These are phyloP conservation scores for Carposina sasakii DNA, from an alignment of 1,140 invertebrate species.

Conservation along the genomic window DNA sequence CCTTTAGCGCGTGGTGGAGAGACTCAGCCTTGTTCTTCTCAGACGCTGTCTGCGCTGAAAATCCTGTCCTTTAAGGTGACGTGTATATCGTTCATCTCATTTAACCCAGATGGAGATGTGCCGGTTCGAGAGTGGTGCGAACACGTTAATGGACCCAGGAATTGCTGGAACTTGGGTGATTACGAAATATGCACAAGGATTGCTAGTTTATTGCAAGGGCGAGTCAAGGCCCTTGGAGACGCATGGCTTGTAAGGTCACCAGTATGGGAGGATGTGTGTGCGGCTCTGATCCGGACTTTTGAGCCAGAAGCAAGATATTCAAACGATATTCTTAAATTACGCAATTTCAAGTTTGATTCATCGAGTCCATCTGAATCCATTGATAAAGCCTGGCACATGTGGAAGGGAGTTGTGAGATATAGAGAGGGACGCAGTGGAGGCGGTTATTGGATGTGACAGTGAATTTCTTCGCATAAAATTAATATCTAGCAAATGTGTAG, in stretches of 20 bases:
- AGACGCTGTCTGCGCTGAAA: too few relatives aligned
- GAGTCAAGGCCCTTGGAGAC: conserved; percentile 3
- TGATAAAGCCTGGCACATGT: neutral
- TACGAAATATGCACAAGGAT: conserved; percentile 11
- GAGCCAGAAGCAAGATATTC: conserved; percentile 11
- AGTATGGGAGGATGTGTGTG: conserved; percentile 1
- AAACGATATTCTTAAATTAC: conserved; percentile 5
- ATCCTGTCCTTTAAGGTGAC: too few relatives aligned
- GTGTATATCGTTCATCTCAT: conserved; percentile 5
- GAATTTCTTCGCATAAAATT: too few relatives aligned
- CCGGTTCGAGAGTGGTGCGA: conserved; percentile 10
- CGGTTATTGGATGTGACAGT: too few relatives aligned
- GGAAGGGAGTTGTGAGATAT: too few relatives aligned
- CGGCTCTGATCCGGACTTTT: conserved; percentile 3
- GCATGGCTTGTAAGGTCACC: conserved; percentile 7
- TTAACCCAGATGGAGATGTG: conserved; percentile 9
- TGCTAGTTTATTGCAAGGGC: conserved; percentile 10
- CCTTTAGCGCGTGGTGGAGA: too few relatives aligned
- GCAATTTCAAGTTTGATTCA: neutral
- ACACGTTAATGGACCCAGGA: conserved; percentile 3
- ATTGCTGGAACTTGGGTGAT: conserved; percentile 3
- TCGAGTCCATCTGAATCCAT: neutral
- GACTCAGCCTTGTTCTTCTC: too few relatives aligned
- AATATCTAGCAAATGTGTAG: too few relatives aligned
- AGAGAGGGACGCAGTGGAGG: too few relatives aligned